Conservation (phyloP, 2,113 vertebrate genomes). For the Perccottus glenii region DNA sequence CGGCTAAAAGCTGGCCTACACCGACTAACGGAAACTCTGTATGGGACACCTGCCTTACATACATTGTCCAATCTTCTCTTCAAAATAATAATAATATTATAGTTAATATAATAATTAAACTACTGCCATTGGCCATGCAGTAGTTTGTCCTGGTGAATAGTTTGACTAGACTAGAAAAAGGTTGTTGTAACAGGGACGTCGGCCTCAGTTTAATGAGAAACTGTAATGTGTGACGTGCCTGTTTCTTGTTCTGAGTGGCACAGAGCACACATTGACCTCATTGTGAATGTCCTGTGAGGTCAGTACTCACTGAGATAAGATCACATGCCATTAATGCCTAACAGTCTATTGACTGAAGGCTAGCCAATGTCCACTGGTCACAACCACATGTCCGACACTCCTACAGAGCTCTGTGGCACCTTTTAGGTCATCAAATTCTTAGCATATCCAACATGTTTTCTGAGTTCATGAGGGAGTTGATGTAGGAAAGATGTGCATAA, state of each 20-base stretch:
- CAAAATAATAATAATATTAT: too few species aligned
- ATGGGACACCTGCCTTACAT: too few species aligned
- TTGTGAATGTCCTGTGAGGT: neutral
- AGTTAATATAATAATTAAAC: too few species aligned
- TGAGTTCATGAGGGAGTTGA: conserved; percentile 21
- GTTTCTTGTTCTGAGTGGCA: neutral
- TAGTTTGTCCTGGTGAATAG: too few species aligned
- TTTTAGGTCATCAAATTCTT: conserved; percentile 56
- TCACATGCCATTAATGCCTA: neutral
- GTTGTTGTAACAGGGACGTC: too few species aligned
- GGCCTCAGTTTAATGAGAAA: too few species aligned
- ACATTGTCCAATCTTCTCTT: too few species aligned
- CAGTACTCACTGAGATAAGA: neutral
- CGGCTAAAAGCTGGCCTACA: too few species aligned
- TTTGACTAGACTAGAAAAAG: too few species aligned
- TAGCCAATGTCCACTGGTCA: neutral
- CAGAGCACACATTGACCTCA: neutral
- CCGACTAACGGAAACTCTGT: too few species aligned
- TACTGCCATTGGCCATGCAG: too few species aligned
- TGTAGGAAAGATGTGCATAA: conserved; percentile 21
- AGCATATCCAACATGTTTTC: conserved; percentile 44
- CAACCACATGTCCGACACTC: neutral
- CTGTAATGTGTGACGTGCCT: too few species aligned
- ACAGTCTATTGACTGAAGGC: neutral
- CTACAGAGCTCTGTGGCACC: conserved; percentile 3